A percentile compares a stretch with the other conserved stretches of the same genome.
These are phyloP conservation scores for Hormaphis cornu DNA, from an alignment of 1,140 invertebrate species.

Conservation along the genomic window DNA sequence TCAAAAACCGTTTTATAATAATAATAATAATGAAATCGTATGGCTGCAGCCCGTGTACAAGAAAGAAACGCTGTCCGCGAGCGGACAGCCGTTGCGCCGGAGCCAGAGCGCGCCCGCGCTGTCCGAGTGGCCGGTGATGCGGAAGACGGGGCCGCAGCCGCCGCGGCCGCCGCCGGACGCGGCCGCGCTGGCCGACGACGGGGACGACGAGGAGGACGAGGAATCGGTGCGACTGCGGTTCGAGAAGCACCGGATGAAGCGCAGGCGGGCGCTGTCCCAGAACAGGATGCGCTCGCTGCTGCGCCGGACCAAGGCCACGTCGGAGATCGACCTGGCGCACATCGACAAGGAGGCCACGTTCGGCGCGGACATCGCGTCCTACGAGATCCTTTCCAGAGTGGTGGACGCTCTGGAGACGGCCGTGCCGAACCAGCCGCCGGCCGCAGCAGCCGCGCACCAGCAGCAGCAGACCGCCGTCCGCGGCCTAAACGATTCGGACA, in stretches of 20 bases:
- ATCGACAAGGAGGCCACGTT: slow-evolving; percentile 71
- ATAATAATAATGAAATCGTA: too few species aligned
- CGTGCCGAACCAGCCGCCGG: neutral
- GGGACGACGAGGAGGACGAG: slow-evolving; percentile 34
- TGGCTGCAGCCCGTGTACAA: slow-evolving; percentile 28
- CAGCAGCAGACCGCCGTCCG: slow-evolving; percentile 42
- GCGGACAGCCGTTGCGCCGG: slow-evolving; percentile 1
- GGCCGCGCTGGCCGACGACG: neutral
- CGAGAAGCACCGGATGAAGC: slow-evolving; percentile 30
- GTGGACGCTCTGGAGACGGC: slow-evolving; percentile 57
- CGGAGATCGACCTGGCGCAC: slow-evolving; percentile 51
- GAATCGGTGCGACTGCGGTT: slow-evolving; percentile 34
- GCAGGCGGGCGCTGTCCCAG: slow-evolving; percentile 36
- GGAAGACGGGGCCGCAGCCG: neutral
- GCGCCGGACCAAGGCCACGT: slow-evolving; percentile 24
- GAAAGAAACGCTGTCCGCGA: neutral
- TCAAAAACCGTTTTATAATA: too few species aligned
- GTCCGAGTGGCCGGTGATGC: slow-evolving; percentile 37
- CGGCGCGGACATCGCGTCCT: slow-evolving; percentile 53
- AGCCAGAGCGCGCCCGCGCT: slow-evolving; percentile 38
- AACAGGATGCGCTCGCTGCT: slow-evolving; percentile 33
- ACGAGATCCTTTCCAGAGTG: slow-evolving; percentile 59
- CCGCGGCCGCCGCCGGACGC: neutral
- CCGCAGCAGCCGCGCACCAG: slow-evolving; percentile 46
- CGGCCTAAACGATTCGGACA: slow-evolving; percentile 33